Evolutionary conservation across 2,888 invertebrate genomes (phyloP).

Genomic region (Eulithis testata): DNA sequence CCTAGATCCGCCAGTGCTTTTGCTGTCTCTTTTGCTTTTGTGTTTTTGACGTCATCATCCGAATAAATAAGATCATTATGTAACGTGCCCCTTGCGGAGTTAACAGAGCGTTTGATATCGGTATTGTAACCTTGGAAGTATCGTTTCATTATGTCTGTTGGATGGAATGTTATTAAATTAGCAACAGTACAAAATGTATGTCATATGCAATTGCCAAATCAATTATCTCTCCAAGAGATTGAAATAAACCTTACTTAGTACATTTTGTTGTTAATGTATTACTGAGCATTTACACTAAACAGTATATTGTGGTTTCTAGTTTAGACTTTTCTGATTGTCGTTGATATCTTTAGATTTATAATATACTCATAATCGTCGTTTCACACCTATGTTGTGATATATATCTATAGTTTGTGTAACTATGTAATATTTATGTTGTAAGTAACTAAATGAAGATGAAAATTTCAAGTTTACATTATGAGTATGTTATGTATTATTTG

Average conservation of each 20-base stretch:
- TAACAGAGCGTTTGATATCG: constrained; percentile 11
- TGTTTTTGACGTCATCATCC: not conserved
- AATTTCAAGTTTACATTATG: constrained; percentile 18
- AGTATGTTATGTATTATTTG: constrained; percentile 15
- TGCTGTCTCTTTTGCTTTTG: too few species aligned
- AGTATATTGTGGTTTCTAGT: constrained; percentile 41
- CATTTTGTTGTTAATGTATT: not conserved
- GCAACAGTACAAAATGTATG: constrained; percentile 22
- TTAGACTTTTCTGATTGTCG: not conserved
- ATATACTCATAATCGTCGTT: constrained; percentile 43
- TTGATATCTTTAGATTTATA: constrained; percentile 31
- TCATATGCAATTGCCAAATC: constrained; percentile 23
- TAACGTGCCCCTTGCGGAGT: constrained; percentile 8
- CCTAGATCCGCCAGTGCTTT: not conserved
- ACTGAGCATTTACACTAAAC: constrained; percentile 45
- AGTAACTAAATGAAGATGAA: constrained; percentile 42
- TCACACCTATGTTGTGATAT: constrained; percentile 27
- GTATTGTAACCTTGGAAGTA: constrained; percentile 1
- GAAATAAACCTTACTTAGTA: constrained; percentile 1
- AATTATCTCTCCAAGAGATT: constrained; percentile 1
- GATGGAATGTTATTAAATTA: constrained; percentile 4
- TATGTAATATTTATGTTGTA: constrained; percentile 45
- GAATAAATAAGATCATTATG: constrained; percentile 4
- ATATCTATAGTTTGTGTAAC: constrained; percentile 45
- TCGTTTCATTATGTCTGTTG: constrained; percentile 7